A percentile compares a stretch with the other conserved stretches of the same genome.
These are phyloP conservation scores for Ciconia nigra DNA, from an alignment of 2,797 vertebrate genomes.

Conservation along the genomic window DNA sequence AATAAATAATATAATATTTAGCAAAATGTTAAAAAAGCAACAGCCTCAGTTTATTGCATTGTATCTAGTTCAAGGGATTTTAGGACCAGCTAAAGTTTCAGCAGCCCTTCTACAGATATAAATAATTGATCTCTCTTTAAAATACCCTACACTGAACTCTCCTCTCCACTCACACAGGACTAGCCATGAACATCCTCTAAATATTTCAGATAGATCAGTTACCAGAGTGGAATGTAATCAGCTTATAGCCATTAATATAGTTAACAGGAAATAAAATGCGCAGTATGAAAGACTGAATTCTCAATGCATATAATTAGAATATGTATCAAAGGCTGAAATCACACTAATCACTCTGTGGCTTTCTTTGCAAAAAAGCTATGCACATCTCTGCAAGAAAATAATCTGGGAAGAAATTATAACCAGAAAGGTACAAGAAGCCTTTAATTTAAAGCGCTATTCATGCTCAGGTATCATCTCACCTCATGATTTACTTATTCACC, in stretches of 20 bases:
- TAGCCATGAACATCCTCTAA: constrained; percentile 52
- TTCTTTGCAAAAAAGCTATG: not conserved
- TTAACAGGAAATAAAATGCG: not conserved
- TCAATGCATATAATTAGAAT: not conserved
- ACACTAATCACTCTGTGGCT: not conserved
- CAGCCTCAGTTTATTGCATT: not conserved
- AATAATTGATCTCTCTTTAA: constrained; percentile 62
- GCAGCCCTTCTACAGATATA: constrained; percentile 16
- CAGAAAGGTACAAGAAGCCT: not conserved
- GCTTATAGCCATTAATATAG: constrained; percentile 3
- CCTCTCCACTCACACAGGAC: constrained; percentile 1
- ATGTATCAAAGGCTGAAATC: not conserved
- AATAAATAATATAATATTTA: not conserved
- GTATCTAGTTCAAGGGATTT: constrained; percentile 32
- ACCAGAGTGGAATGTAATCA: constrained; percentile 23
- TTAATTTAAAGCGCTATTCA: not conserved
- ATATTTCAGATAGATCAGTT: constrained; percentile 69
- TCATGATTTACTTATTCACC: not conserved
- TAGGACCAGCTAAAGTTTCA: constrained; percentile 54
- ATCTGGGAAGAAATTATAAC: not conserved
- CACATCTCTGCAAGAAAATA: not conserved
- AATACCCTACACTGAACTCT: constrained; percentile 45
- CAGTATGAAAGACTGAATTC: not conserved
- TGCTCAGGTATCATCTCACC: not conserved
- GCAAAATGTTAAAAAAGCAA: not conserved